Percentiles rank a stretch among this genome's conserved stretches.
Evolutionary conservation across 1,140 invertebrate genomes (phyloP).

Genomic region (Ostrea edulis): DNA sequence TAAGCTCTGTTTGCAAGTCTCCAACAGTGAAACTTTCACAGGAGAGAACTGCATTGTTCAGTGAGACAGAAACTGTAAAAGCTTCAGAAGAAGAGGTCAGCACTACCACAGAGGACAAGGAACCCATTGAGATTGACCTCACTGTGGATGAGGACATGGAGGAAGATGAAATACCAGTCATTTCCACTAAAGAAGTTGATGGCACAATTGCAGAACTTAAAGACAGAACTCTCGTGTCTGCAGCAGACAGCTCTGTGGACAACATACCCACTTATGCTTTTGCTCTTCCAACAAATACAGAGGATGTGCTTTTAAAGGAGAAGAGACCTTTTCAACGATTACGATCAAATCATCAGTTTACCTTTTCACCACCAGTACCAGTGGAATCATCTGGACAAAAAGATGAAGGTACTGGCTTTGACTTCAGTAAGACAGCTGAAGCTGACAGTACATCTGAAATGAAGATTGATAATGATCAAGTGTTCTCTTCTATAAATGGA

Average conservation of each 20-base stretch:
- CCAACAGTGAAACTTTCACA: conserved; percentile 50
- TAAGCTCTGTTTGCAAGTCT: conserved; percentile 28
- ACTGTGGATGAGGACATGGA: conserved; percentile 39
- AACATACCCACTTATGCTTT: conserved; percentile 24
- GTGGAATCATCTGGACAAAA: conserved; percentile 15
- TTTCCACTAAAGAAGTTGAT: conserved; percentile 26
- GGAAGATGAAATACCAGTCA: background rate
- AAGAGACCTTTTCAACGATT: conserved; percentile 27
- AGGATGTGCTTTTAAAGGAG: background rate
- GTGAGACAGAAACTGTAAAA: background rate
- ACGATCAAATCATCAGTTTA: conserved; percentile 30
- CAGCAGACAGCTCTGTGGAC: conserved; percentile 18
- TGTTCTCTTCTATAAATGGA: conserved; percentile 21
- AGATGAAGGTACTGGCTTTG: background rate
- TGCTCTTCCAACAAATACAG: conserved; percentile 2
- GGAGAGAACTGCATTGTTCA: background rate
- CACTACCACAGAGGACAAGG: conserved; percentile 13
- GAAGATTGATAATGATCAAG: conserved; percentile 8
- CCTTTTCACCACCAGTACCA: conserved; percentile 40
- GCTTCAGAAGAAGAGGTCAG: conserved; percentile 12
- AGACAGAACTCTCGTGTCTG: conserved; percentile 29
- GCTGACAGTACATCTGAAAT: conserved; percentile 25
- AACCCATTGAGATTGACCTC: conserved; percentile 39
- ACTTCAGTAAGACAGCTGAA: conserved; percentile 29
- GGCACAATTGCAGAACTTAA: background rate